phyloP scores from a whole-genome alignment of 2,113 vertebrate genomes.

The Ammodytes dubius region DNA sequence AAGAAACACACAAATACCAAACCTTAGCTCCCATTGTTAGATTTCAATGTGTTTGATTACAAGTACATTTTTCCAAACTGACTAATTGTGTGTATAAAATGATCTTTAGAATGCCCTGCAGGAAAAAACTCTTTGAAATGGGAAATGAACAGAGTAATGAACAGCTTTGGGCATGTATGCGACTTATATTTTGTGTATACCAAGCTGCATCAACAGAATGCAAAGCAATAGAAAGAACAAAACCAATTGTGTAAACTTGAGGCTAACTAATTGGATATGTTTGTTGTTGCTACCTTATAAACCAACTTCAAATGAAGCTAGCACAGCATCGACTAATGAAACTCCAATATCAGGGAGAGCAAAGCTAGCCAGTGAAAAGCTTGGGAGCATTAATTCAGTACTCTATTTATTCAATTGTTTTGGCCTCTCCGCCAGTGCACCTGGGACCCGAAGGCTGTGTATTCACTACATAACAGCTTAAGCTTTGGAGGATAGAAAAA shows the following conservation, averaged over 20 bases:
- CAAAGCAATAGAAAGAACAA: background rate
- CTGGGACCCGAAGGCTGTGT: background rate
- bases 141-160: background rate
- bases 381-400: background rate
- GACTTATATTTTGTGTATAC: background rate
- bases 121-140: background rate
- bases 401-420: background rate
- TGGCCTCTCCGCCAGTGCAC: constrained; percentile 16
- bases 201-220: constrained; percentile 4
- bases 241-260: background rate
- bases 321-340: constrained; percentile 9
- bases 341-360: constrained; percentile 9
- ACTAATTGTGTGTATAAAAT: constrained; percentile 12
- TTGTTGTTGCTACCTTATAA: constrained; percentile 39
- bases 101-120: background rate
- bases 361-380: constrained; percentile 22
- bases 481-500: background rate
- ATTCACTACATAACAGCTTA: constrained; percentile 2
- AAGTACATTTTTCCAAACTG: constrained; percentile 17
- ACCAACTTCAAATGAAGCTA: constrained; percentile 26
- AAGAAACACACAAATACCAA: constrained; percentile 7
- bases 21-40: constrained; percentile 16
- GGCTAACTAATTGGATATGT: constrained; percentile 13
- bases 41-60: constrained; percentile 10
- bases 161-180: background rate